Evolutionary conservation across 2,888 invertebrate species (phyloP).

Genomic region (Formica aserva): DNA sequence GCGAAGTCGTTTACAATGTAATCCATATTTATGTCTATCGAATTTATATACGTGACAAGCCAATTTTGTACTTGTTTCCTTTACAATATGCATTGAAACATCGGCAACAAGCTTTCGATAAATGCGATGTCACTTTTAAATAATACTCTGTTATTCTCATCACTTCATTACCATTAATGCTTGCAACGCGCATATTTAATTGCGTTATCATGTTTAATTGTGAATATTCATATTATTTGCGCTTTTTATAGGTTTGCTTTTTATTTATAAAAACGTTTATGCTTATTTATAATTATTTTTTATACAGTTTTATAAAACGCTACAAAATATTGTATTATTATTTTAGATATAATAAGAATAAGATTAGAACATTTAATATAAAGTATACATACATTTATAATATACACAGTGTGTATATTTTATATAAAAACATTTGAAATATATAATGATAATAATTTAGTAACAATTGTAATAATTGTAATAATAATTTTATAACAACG

Average conservation of each 20-base stretch:
- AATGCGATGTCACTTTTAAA: neutral
- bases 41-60: neutral
- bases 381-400: neutral
- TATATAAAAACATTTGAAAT: neutral
- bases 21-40: conserved; percentile 72
- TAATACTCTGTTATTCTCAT: conserved; percentile 15
- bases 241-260: neutral
- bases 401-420: neutral
- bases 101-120: conserved; percentile 6
- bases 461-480: neutral
- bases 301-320: neutral
- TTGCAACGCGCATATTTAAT: neutral
- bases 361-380: neutral
- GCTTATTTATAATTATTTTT: neutral
- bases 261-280: neutral
- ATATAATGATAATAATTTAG: neutral
- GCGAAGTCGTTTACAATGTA: conserved; percentile 93
- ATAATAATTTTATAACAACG: neutral
- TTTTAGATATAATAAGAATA: neutral
- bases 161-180: conserved; percentile 1
- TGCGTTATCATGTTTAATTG: neutral
- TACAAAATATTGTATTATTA: neutral
- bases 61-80: conserved; percentile 19
- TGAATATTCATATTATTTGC: neutral
- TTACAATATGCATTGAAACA: neutral